Evolutionary conservation across 1,140 invertebrate species (phyloP).

Genomic region (Drosophila seguyi): DNA sequence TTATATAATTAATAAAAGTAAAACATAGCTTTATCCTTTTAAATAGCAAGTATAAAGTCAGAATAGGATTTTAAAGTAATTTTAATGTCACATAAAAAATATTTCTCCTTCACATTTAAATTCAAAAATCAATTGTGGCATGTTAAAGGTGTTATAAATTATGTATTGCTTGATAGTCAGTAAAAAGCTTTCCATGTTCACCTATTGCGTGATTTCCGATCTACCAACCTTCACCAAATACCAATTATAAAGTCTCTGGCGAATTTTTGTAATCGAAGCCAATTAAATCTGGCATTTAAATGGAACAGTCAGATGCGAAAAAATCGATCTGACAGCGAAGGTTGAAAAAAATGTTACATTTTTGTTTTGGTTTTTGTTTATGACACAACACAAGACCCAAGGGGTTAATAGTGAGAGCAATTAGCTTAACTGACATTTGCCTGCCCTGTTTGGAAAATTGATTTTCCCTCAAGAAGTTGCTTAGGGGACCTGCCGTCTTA

Average conservation of each 20-base stretch:
- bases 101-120: neutral
- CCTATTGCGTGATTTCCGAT: slow-evolving; percentile 9
- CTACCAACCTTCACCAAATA: slow-evolving; percentile 1
- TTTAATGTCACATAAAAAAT: neutral
- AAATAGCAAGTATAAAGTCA: neutral
- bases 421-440: slow-evolving; percentile 41
- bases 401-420: slow-evolving; percentile 43
- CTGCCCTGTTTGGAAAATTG: slow-evolving; percentile 30
- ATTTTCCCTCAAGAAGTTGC: slow-evolving; percentile 27
- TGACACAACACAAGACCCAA: neutral
- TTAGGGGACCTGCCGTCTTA: slow-evolving; percentile 13
- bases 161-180: neutral
- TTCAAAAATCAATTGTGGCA: neutral
- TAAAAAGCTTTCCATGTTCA: slow-evolving; percentile 12
- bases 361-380: neutral
- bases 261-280: slow-evolving; percentile 14
- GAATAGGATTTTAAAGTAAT: neutral
- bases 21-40: neutral
- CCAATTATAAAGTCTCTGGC: slow-evolving; percentile 9
- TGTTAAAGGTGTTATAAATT: slow-evolving; percentile 2
- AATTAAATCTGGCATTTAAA: slow-evolving; percentile 31
- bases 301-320: neutral
- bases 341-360: slow-evolving; percentile 5
- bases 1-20: neutral
- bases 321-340: slow-evolving; percentile 4